Evolutionary conservation across 2,888 invertebrate genomes (phyloP), one percentile per base, ranked within the genome.

Genomic region (Leptinotarsa tumamoca): DNA sequence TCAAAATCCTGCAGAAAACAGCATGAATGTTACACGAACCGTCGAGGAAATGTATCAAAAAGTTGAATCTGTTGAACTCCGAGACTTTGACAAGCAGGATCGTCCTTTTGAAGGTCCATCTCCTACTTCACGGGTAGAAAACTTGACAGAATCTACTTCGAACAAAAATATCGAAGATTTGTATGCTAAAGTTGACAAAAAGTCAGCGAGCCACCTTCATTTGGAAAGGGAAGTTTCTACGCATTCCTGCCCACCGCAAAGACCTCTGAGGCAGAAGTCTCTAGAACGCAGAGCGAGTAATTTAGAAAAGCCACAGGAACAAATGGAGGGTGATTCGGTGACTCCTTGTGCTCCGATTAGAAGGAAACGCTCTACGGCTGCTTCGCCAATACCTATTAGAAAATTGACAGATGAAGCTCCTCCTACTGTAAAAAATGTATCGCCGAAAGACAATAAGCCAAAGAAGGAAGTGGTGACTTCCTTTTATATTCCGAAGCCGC

Each of bases 261-360:
- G 85, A 72, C 84, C 85, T 10, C 69, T 79, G 51, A 80, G 86
- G 51, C 86, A 86, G 78, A 86, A 84, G 79, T 84, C 84, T 71
- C 70, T 88, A 85, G 78, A 89, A 85, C 75, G 81, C 86, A 82
- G 63, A 43, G 63, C 63, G 10, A 63, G 43, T 43, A 63, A 63
- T 63, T 63, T 63, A n/a, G 63, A 63, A n/a, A n/a, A 33, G 4
- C 63, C n/a, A 4, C 33, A 27, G 18, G 54, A 52, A 17, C 67
- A 70, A 15, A 43, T 21, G 67, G 49, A 43, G 15, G 54, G 14
- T 23, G 50, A 50, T 21, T 5, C 2, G 27, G 4, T n/a, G n/a
- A 73, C 75, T 10, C 84, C 84, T 7, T 76, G 80, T 63, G 80
- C 80, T 1, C 85, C 86, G 13, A 80, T 82, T 66, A 71, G 80